Evolutionary conservation across 2,888 invertebrate species (phyloP).

Genomic region (Eupeodes luniger): DNA sequence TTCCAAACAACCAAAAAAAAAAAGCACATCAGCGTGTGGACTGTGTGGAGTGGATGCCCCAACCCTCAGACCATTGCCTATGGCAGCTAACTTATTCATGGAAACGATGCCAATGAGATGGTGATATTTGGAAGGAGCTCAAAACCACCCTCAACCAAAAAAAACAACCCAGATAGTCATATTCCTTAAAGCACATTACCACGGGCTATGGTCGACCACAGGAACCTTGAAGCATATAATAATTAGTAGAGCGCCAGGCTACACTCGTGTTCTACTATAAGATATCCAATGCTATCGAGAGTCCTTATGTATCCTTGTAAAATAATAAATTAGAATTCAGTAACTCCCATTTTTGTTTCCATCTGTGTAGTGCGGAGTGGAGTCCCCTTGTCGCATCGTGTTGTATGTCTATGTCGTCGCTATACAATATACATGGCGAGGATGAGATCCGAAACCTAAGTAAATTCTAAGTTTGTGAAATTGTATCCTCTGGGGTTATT

Average conservation of each 20-base stretch:
- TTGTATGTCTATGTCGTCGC: neutral
- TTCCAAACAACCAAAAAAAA: neutral
- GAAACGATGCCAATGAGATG: slow-evolving; percentile 2
- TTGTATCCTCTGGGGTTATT: slow-evolving; percentile 42
- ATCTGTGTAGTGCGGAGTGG: too few relatives aligned
- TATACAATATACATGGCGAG: neutral
- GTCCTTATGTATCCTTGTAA: slow-evolving; percentile 14
- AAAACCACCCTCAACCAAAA: neutral
- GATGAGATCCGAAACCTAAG: slow-evolving; percentile 9
- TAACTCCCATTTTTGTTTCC: slow-evolving; percentile 7
- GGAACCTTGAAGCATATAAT: slow-evolving; percentile 34
- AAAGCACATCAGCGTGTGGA: slow-evolving; percentile 10
- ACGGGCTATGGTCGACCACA: neutral
- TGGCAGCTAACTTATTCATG: slow-evolving; percentile 15
- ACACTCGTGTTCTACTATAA: neutral
- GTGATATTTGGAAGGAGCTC: neutral
- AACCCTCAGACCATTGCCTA: too few relatives aligned
- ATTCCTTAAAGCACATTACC: slow-evolving; percentile 45
- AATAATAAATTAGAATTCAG: slow-evolving; percentile 65
- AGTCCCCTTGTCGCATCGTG: neutral
- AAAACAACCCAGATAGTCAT: neutral
- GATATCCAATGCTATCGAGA: slow-evolving; percentile 19
- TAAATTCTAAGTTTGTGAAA: slow-evolving; percentile 48
- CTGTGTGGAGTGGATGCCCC: neutral
- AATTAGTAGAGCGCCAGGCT: slow-evolving; percentile 55